Evolutionary conservation across 2,888 invertebrate species (phyloP), one percentile per base, ranked within the genome.

Genomic region (Temnothorax rugatulus): DNA sequence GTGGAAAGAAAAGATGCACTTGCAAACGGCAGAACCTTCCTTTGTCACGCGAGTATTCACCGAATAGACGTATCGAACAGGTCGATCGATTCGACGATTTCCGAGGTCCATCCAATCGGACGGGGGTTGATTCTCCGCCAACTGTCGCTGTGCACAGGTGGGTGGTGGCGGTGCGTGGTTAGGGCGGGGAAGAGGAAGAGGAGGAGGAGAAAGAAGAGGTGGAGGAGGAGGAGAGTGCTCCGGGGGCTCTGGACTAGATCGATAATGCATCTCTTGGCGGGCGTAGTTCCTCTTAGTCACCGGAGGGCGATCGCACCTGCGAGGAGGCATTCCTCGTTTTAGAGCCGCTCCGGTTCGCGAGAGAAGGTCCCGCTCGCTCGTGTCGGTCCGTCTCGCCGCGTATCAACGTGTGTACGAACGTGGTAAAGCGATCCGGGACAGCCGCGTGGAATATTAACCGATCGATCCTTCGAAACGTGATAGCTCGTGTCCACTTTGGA

Each of bases 211-310:
- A 52, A 2, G 52, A n/a, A 8, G 52, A 90, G 91, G 86, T 50
- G 88, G 90, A 88, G 90, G 89, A 91, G 85, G 87, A 90, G 90
- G 91, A 91, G 71, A 81, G 90, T 90, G 90, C 90, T 87, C 86
- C 87, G 87, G 91, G 92, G 87, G 85, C 89, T 92, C 91, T 90
- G 90, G 93, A 92, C 93, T 92, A 93, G 93, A 93, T 93, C 93
- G 93, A 93, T 93, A 93, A 92, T 93, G 93, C 93, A 93, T 93
- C 93, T 93, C 93, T 90, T 91, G 92, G 88, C 91, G 91, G 90
- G 91, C 91, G 93, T 92, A 90, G 90, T 90, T 89, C 89, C 91
- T 90, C 89, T 91, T 89, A 92, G 92, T 91, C 90, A 88, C 86
- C 87, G 89, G 59, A 81, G 79, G 59, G 86, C 88, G 89, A 91